These are phyloP conservation scores for Eristalinus aeneus DNA, from an alignment of 2,888 invertebrate genomes.

Conservation along the genomic window DNA sequence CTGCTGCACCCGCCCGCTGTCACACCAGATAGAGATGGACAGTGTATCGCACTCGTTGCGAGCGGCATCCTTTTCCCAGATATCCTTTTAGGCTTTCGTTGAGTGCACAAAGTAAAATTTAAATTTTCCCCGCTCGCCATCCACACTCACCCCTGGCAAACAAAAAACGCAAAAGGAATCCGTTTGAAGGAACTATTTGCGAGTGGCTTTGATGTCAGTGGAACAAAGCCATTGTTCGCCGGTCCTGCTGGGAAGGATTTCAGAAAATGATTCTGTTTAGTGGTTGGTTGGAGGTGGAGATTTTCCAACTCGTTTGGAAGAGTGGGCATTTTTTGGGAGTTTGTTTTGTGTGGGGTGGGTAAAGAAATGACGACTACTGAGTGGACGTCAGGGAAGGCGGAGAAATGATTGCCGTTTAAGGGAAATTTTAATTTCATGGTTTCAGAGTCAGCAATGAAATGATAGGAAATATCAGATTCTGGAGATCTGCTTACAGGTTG, in stretches of 20 bases:
- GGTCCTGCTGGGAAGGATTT: not conserved
- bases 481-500: too few relatives aligned
- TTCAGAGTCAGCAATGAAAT: too few relatives aligned
- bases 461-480: too few relatives aligned
- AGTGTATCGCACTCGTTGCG: not conserved
- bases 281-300: not conserved
- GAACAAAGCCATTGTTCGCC: not conserved
- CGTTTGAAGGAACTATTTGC: not conserved
- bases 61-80: not conserved
- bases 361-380: too few relatives aligned
- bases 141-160: not conserved
- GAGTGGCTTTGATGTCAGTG: constrained; percentile 1
- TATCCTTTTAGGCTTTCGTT: constrained; percentile 8
- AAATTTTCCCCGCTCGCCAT: not conserved
- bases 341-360: too few relatives aligned
- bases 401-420: too few relatives aligned
- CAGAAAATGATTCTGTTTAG: not conserved
- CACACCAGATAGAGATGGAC: not conserved
- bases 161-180: not conserved
- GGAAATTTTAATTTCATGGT: too few relatives aligned
- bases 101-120: constrained; percentile 28
- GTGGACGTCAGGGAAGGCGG: too few relatives aligned
- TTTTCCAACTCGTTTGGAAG: not conserved
- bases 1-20: not conserved
- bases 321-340: too few relatives aligned